Conservation (phyloP, 2,888 invertebrate species). For the Gryllus longicercus region DNA sequence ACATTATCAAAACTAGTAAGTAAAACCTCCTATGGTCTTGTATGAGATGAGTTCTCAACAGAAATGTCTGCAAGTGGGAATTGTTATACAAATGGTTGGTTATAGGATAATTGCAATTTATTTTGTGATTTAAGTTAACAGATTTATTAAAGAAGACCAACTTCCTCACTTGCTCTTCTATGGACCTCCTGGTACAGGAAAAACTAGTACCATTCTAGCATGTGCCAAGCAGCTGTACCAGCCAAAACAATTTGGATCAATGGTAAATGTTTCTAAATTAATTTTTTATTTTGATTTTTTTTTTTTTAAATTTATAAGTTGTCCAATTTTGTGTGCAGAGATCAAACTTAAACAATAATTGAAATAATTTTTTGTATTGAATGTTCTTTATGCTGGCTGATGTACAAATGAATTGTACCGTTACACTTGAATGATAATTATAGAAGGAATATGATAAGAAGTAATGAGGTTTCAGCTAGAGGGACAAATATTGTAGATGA, state of each 20-base stretch:
- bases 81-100: conserved; percentile 20
- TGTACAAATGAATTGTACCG: no score
- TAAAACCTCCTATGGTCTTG: conserved; percentile 33
- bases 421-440: no score
- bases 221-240: conserved; percentile 90
- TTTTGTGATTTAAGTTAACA: conserved; percentile 58
- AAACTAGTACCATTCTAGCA: conserved; percentile 95
- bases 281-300: no score
- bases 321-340: no score
- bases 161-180: conserved; percentile 95
- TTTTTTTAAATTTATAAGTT: no score
- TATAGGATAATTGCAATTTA: no score
- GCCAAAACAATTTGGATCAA: conserved; percentile 84
- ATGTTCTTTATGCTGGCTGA: no score
- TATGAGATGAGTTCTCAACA: background rate
- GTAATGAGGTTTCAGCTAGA: no score
- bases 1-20: conserved; percentile 94
- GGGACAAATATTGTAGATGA: no score
- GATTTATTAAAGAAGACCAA: conserved; percentile 86
- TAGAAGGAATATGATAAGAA: no score
- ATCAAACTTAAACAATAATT: no score
- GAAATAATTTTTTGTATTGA: no score
- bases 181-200: conserved; percentile 97
- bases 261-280: conserved; percentile 58
- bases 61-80: background rate